Evolutionary conservation across 2,113 vertebrate genomes (phyloP), one percentile per base, ranked within the genome.

Genomic region (Ornithorhynchus anatinus): DNA sequence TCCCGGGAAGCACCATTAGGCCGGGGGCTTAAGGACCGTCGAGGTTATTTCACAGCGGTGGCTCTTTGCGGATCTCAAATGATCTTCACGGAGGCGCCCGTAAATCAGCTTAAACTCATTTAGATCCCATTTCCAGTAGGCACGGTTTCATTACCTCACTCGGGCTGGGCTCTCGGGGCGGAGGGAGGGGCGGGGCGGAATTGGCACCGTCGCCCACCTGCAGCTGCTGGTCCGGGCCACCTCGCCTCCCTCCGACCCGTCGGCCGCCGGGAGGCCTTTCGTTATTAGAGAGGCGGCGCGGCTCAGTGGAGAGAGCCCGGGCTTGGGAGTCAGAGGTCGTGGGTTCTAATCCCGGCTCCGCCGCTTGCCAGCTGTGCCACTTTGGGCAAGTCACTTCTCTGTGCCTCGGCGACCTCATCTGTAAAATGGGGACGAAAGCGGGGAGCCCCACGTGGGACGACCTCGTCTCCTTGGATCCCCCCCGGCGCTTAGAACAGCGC

Each of bases 61-160:
- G 92, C 90, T 88, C 92, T 93, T 94, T 89, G 75, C 84, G 84
- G 91, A 89, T 89, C 88, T 40, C 70, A 37, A 88, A 89, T 90
- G 87, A 94, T 93, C 91, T 92, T 92, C 88, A 92, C 91, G 88
- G 91, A 92, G 91, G 91, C 87, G 53, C 87, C 70, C 89, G 90
- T 94, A 94, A 94, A 94, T 93, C 90, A 92, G 90, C 87, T 88
- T 92, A 91, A 93, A 92, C 90, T 93, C 93, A 90, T 93, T 92
- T 92, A 91, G 91, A 86, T 90, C 83, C 92, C 92, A 92, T 94
- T 92, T 93, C 84, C 80, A 72, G 90, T 90, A 64, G 62, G 84
- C 81, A 86, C 86, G 82, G 86, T 92, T 93, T 94, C 93, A 93
- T 94, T 93, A 92, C 85, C 89, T 88, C 87, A 88, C 89, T 93